Evolutionary conservation across 2,888 invertebrate genomes (phyloP).

Genomic region (Synanthedon tipuliformis): DNA sequence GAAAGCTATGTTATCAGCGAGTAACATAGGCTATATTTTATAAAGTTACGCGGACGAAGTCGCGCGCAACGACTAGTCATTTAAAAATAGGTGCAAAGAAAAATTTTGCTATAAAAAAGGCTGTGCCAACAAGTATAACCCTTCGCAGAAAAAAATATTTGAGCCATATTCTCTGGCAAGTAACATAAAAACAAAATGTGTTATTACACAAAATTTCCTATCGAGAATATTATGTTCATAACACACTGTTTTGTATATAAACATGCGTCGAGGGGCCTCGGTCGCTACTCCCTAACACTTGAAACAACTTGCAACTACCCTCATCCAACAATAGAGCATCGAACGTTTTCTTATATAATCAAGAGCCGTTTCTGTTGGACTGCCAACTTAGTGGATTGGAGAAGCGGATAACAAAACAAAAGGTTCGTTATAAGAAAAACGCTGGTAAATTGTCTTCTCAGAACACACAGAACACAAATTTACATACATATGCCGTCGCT

Average conservation of each 20-base stretch:
- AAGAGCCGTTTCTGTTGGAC: constrained; percentile 30
- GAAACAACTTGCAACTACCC: constrained; percentile 39
- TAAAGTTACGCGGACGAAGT: no score
- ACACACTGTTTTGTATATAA: constrained; percentile 28
- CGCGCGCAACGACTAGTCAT: no score
- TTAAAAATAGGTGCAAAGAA: no score
- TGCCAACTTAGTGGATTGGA: background rate
- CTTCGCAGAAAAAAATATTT: no score
- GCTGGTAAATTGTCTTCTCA: no score
- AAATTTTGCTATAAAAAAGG: no score
- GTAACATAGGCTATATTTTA: no score
- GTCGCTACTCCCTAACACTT: constrained; percentile 17
- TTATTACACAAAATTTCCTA: background rate
- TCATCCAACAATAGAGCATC: constrained; percentile 37
- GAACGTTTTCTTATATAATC: constrained; percentile 55
- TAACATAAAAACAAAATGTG: background rate
- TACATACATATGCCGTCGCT: no score
- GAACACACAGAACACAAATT: no score
- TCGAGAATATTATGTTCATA: constrained; percentile 1
- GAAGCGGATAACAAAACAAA: background rate
- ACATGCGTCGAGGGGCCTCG: constrained; percentile 16
- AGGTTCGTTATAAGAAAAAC: no score
- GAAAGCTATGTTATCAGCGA: no score
- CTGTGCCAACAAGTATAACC: no score
- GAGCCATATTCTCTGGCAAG: background rate